Base-by-base conservation (phyloP, 2,113 vertebrate species). In the Bufo gargarizans region DNA sequence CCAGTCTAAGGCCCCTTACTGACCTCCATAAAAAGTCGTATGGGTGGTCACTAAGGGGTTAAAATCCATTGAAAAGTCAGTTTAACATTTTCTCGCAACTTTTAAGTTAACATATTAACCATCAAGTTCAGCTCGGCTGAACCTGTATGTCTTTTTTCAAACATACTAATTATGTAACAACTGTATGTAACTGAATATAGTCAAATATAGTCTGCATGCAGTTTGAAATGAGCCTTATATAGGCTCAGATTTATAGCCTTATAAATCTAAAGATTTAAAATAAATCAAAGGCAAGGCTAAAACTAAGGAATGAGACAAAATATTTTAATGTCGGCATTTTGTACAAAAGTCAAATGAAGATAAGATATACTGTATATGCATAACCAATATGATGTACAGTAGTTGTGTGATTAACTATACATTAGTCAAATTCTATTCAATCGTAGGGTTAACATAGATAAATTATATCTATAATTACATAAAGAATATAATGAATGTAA, bases 401-500 rank as follows among this genome's bases (percentile, higher is more conserved):
- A 58, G 13, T 43, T 58, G 33, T 43, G 13, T 7, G 22, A 80
- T 80, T 80, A 80, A 59, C 49, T 55, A 45, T 77, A 58, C 22
- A 58, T 80, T 82, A 82, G 58, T 47, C 59, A 82, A 63, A 45
- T 65, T 43, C 4, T 12, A 82, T 20, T 7, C 17, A 45, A 65
- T 59, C 49, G 16, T 19, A 63, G 80, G 59, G 80, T 82, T 82
- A 82, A 82, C 33, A 45, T 65, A 63, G 59, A 82, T 58, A 47
- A 81, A 82, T 82, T 7, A 82, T 22, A 17, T 81, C 58, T 61
- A 61, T 61, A 61, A 81, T 63, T 81, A 81, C 45, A 65, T n/a
- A 65, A 82, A 65, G 14, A 80, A 22, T 82, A 82, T 65, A 82
- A 82, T 63, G 16, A 20, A 82, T 82, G 19, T 82, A 47, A 82